Evolutionary conservation across 2,113 vertebrate species (phyloP), one percentile per base, ranked within the genome.

Genomic region (Corythoichthys intestinalis): DNA sequence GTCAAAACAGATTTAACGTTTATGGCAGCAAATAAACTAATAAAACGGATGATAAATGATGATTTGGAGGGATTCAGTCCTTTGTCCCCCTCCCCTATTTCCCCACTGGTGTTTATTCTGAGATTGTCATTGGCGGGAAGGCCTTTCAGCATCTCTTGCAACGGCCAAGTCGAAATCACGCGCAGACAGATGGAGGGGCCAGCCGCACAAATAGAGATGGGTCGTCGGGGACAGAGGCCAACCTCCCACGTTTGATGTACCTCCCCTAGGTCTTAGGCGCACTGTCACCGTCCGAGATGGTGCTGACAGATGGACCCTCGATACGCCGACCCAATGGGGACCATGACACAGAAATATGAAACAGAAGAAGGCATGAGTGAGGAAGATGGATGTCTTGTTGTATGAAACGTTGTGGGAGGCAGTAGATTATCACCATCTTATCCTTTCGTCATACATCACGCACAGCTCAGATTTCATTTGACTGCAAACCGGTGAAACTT

Each of bases 201-300:
- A 83, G 81, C 73, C 79, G 79, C 81, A 82, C 78, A 86, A 83
- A 87, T 86, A 85, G 84, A 84, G 81, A 82, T 74, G 79, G 81
- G 71, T 73, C 13, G 39, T 12, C 70, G 54, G 41, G 20, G 53
- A 70, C 76, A 75, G 85, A 86, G 83, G 86, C 82, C 85, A 86
- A 78, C 83, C 81, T 85, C 87, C 83, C 81, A 78, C 74, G 80
- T 90, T 90, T 90, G 87, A 90, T 89, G 88, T 88, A 82, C 77
- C 73, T 87, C 87, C 88, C 86, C 58, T 50, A 83, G 86, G 84
- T 82, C 84, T 86, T 79, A 83, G 85, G 74, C 79, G 46, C 83
- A 76, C 85, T 82, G 84, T 86, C 83, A 75, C 63, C 78, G 81
- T 72, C 65, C 65, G 39, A 71, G 84, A 85, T 63, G 62, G 81